Conservation (phyloP, 2,797 vertebrate genomes). For the Benthosema pterotum region DNA sequence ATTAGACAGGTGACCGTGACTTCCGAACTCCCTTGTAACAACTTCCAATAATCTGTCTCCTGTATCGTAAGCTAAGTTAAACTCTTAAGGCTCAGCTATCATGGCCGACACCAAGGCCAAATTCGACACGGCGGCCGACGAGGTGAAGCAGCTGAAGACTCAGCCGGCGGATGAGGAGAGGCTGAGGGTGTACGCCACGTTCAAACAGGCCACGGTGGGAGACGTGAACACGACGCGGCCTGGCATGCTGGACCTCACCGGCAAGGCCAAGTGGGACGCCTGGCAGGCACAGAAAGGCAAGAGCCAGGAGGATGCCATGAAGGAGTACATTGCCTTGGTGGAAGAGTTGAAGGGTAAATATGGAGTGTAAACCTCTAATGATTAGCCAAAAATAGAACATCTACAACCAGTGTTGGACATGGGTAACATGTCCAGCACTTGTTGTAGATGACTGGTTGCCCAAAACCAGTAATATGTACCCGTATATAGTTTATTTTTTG, state of each 20-base stretch:
- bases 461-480: too few relatives aligned
- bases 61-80: too few relatives aligned
- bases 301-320: conserved; percentile 86
- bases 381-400: too few relatives aligned
- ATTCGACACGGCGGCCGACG: conserved; percentile 89
- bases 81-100: too few relatives aligned
- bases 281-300: conserved; percentile 89
- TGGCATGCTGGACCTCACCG: conserved; percentile 91
- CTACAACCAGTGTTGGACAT: too few relatives aligned
- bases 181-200: conserved; percentile 87
- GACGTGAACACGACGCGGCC: conserved; percentile 94
- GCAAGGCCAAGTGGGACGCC: conserved; percentile 94
- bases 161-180: conserved; percentile 88
- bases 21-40: too few relatives aligned
- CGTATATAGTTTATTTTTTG: too few relatives aligned
- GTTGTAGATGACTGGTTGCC: too few relatives aligned
- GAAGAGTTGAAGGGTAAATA: conserved; percentile 75
- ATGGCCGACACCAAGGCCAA: conserved; percentile 73
- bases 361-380: conserved; percentile 55
- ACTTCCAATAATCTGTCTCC: too few relatives aligned
- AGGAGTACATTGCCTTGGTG: conserved; percentile 75
- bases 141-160: conserved; percentile 87
- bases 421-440: too few relatives aligned
- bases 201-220: conserved; percentile 90
- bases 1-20: too few relatives aligned